Evolutionary conservation across 2,888 invertebrate species (phyloP), one percentile per base, ranked within the genome.

Genomic region (Petrophora chlorosata): DNA sequence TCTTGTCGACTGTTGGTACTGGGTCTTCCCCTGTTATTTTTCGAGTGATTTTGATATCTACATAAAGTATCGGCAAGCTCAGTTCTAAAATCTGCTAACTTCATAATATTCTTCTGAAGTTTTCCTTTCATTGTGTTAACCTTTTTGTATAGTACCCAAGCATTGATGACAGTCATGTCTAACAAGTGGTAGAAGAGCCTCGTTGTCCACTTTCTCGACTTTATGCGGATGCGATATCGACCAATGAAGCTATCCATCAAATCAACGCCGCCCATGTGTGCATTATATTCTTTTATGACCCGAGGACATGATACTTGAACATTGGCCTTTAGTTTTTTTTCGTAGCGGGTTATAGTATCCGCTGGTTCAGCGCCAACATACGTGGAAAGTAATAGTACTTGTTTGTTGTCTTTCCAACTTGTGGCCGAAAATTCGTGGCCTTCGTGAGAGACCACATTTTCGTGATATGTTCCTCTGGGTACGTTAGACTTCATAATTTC

Each of bases 221-320:
- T 60, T 50, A 59, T 61, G 55, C 35, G 15, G 12, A 72, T 73
- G 3, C 53, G 49, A 30, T 70, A 67, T 48, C 71, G 60, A 2
- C 59, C 53, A 41, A 61, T 50, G 5, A 50, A 53, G 47, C 52
- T 53, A 25, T 59, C 67, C 61, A 70, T 56, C 0, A 73, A 56
- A 29, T 75, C 75, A 2, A 73, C 72, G 15, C 74, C 71, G 9
- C 73, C 74, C 75, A 77, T 79, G 62, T 77, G 52, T 41, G 50
- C 51, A 54, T 58, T 80, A 53, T 78, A 78, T 40, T 70, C 64
- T 14, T 61, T 56, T 51, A 73, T 57, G 25, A 69, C 53, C 29
- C 59, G 42, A 41, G 66, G 65, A 55, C 66, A 65, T 30, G 59
- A 26, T 60, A 70, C 44, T 60, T 61, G 59, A 54, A 70, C 42